phyloP scores from a whole-genome alignment of 2,888 invertebrate genomes.

The Ochropacha duplaris region DNA sequence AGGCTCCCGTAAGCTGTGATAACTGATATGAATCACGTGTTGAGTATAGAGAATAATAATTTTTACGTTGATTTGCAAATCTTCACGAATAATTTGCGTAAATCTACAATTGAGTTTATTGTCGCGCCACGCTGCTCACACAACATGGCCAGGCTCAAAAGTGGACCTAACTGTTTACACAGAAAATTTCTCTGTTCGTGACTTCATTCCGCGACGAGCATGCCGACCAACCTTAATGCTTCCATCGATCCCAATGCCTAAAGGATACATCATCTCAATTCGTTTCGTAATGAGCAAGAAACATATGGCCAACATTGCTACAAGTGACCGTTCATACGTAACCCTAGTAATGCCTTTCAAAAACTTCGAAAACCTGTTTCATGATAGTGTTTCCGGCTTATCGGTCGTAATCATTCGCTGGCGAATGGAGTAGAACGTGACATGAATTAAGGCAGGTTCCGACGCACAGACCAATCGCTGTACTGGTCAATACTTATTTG shows the following conservation, averaged over 20 bases:
- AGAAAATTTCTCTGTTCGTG: slow-evolving; percentile 54
- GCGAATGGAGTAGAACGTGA: slow-evolving; percentile 26
- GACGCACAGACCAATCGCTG: background rate
- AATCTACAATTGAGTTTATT: slow-evolving; percentile 33
- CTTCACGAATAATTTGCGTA: slow-evolving; percentile 29
- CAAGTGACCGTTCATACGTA: slow-evolving; percentile 32
- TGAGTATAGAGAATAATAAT: background rate
- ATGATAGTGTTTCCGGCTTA: slow-evolving; percentile 54
- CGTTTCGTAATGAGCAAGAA: slow-evolving; percentile 16
- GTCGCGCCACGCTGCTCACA: slow-evolving; percentile 47
- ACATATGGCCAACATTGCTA: slow-evolving; percentile 22
- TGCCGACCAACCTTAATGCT: slow-evolving; percentile 52
- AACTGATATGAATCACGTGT: background rate
- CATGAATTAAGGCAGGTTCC: slow-evolving; percentile 7
- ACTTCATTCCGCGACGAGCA: slow-evolving; percentile 51
- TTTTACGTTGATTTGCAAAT: too few species aligned
- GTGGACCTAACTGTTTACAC: slow-evolving; percentile 68
- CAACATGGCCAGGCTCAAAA: slow-evolving; percentile 57
- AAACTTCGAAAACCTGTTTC: slow-evolving; percentile 57
- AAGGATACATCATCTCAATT: slow-evolving; percentile 13
- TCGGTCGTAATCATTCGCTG: slow-evolving; percentile 43
- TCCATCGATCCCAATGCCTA: slow-evolving; percentile 16
- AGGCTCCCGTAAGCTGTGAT: background rate
- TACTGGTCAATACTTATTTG: slow-evolving; percentile 11
- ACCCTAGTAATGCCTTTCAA: slow-evolving; percentile 60